Evolutionary conservation across 2,888 invertebrate genomes (phyloP).

Genomic region (Cerceris ruficornis): DNA sequence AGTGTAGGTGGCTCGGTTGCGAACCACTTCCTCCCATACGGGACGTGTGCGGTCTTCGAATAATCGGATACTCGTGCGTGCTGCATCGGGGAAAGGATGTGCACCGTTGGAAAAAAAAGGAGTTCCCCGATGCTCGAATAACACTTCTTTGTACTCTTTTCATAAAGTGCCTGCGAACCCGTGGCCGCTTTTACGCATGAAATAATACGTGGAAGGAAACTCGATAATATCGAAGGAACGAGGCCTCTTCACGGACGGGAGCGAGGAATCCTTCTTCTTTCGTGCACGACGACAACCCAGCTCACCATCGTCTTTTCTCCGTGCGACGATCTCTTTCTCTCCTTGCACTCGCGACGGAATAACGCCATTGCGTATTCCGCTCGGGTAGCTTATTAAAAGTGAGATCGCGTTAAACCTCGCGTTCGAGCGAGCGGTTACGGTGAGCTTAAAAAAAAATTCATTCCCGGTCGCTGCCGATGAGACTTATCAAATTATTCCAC

Average conservation of each 20-base stretch:
- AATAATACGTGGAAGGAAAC: slow-evolving; percentile 37
- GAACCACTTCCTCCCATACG: slow-evolving; percentile 74
- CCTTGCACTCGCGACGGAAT: no score
- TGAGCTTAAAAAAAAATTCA: slow-evolving; percentile 4
- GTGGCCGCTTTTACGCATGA: slow-evolving; percentile 50
- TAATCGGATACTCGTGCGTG: slow-evolving; percentile 77
- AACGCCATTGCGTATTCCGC: no score
- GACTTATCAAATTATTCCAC: slow-evolving; percentile 24
- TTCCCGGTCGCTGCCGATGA: not conserved
- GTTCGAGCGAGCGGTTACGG: no score
- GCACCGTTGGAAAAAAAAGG: slow-evolving; percentile 54
- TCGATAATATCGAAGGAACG: slow-evolving; percentile 30
- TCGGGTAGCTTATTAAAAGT: no score
- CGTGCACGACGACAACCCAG: not conserved
- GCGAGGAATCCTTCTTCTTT: not conserved
- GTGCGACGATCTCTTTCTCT: not conserved
- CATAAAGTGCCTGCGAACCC: slow-evolving; percentile 31
- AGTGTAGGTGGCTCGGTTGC: slow-evolving; percentile 68
- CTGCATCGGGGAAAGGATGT: slow-evolving; percentile 62
- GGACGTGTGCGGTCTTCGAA: slow-evolving; percentile 75
- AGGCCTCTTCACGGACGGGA: not conserved
- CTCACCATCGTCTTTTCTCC: no score
- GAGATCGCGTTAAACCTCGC: no score
- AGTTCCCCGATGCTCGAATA: slow-evolving; percentile 54
- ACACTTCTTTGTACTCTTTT: slow-evolving; percentile 57